Evolutionary conservation across 2,113 vertebrate species (phyloP).

Genomic region (Tinamus guttatus): DNA sequence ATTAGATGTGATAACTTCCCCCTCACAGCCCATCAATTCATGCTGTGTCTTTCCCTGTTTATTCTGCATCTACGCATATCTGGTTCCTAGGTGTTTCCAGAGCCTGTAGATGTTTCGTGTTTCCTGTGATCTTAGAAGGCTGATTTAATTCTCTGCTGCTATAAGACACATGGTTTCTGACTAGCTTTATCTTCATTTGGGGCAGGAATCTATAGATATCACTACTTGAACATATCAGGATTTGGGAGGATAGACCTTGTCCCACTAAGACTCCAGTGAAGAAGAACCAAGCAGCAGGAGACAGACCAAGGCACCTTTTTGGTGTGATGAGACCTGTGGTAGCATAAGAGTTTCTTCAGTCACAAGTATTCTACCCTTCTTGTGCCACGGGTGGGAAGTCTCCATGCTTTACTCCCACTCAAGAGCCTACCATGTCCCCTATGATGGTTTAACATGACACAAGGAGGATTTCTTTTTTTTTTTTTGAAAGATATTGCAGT

Average conservation of each 20-base stretch:
- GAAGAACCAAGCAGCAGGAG: rapidly evolving
- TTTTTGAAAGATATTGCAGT: not conserved
- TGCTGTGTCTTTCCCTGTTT: not conserved
- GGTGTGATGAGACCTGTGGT: not conserved
- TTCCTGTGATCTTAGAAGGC: not conserved
- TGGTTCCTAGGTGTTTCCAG: not conserved
- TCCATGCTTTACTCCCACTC: slow-evolving; percentile 1
- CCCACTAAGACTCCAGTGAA: not conserved
- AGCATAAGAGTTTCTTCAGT: not conserved
- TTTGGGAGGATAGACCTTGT: not conserved
- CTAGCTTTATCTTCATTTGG: not conserved
- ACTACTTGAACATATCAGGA: not conserved
- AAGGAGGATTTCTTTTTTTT: not conserved
- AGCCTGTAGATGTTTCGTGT: not conserved
- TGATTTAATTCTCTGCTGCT: not conserved
- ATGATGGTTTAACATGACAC: not conserved
- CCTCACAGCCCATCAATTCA: not conserved
- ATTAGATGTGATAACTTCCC: not conserved
- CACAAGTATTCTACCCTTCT: not conserved
- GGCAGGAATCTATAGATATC: not conserved
- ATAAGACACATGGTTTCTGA: rapidly evolving
- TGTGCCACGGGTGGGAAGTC: not conserved
- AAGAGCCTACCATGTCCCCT: not conserved
- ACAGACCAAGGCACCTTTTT: not conserved
- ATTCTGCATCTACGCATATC: not conserved